Evolutionary conservation across 2,113 vertebrate genomes (phyloP), one percentile per base, ranked within the genome.

Genomic region (Fukomys damarensis): DNA sequence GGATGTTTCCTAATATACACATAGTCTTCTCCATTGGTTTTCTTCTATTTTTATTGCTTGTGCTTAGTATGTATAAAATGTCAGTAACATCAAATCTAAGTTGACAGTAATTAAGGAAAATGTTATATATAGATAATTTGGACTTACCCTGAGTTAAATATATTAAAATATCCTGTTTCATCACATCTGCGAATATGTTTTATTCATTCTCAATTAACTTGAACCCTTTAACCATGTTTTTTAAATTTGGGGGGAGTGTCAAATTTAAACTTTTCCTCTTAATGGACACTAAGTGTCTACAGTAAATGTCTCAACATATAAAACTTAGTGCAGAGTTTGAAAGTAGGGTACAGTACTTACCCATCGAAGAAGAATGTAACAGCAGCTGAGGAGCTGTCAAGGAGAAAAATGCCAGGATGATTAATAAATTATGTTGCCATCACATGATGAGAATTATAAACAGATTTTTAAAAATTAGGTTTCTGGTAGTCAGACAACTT

Each of bases 401-500:
- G 66, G 38, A 95, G 92, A 92, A 97, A 96, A 86, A 93, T 89
- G 74, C 41, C 91, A 97, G 70, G 96, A 94, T 56, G 58, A 95
- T 93, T 96, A 96, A 97, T 96, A 95, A 97, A 94, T 87, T 58
- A 90, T 46, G 88, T 72, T 93, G 46, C 46, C 90, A 63, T 52
- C 92, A 89, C 35, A 66, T 24, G 10, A 89, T 93, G 46, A 41
- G 28, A 96, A 90, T 84, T 76, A 84, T 30, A 95, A 94, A 80
- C 61, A 97, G 63, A 46, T 94, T 87, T 87, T 17, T 86, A 94
- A 93, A 93, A 96, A 61, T 41, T 56, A 82, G n/a, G 26, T 66
- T 59, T 11, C 49, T 89, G 54, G 19, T 35, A 89, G 41, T 76
- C n/a, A 82, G 17, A 80, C 54, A 20, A 56, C 28, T 84, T 86